A percentile compares a stretch with the other conserved stretches of the same genome.
These are phyloP conservation scores for Andinoacara biseriatus DNA, from an alignment of 2,113 vertebrate genomes.

Conservation along the genomic window DNA sequence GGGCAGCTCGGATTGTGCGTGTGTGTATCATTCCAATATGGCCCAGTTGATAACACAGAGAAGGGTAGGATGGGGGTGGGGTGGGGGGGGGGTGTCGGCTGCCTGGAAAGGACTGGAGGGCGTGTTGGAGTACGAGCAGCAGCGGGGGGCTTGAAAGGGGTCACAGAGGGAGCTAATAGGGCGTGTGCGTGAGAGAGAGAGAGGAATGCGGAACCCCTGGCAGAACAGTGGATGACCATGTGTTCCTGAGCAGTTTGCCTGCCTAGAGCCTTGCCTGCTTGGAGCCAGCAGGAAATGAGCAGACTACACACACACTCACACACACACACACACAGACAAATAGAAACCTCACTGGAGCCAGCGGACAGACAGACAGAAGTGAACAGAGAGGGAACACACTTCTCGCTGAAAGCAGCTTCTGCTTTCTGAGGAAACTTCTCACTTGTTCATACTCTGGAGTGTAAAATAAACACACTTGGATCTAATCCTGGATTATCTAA, in stretches of 20 bases:
- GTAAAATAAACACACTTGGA: constrained; percentile 21
- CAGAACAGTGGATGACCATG: constrained; percentile 64
- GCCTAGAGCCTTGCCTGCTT: constrained; percentile 36
- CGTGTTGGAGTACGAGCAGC: constrained; percentile 19
- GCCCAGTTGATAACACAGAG: constrained; percentile 56
- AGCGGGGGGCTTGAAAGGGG: constrained; percentile 31
- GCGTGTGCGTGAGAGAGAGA: background rate
- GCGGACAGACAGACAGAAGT: constrained; percentile 37
- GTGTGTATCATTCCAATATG: constrained; percentile 33
- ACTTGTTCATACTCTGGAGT: constrained; percentile 18
- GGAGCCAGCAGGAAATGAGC: constrained; percentile 76
- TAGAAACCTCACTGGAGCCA: constrained; percentile 54
- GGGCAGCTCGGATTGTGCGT: constrained; percentile 18
- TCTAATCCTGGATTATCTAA: constrained; percentile 44
- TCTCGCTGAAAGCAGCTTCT: constrained; percentile 52
- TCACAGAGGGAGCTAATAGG: constrained; percentile 41
- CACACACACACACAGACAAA: constrained; percentile 14
- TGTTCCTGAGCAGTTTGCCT: constrained; percentile 63
- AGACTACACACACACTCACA: constrained; percentile 9
- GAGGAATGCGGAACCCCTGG: constrained; percentile 74
- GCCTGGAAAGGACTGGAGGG: constrained; percentile 25
- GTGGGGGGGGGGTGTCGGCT: constrained; percentile 10
- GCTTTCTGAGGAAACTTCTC: constrained; percentile 40
- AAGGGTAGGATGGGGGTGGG: constrained; percentile 13
- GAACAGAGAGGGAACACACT: constrained; percentile 48